Base-by-base conservation (phyloP, 2,888 invertebrate species). In the Serripes groenlandicus region DNA sequence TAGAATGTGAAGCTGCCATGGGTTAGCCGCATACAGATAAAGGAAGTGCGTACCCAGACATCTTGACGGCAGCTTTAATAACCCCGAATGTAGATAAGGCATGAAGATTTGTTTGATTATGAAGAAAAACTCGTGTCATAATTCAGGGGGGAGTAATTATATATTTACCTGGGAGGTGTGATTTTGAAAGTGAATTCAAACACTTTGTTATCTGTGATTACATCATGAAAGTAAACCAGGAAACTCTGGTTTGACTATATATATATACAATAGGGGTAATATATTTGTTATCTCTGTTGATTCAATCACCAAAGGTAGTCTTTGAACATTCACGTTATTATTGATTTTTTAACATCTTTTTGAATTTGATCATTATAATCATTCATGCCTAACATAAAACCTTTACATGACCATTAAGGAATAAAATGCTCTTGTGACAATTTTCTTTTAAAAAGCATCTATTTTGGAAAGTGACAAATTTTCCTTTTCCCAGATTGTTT, bases 51-150 rank as follows among this genome's bases (percentile, higher is more conserved):
- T 71, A 70, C 35, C 68, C 69, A 79, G 79, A 79, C 79, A 68
- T 49, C 34, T 52, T 74, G 79, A 42, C 79, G 79, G 79, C 79
- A 79, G 26, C 60, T 74, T 49, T 79, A 79, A 79, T 79, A 79
- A 66, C 42, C 62, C 52, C 26, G 60, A 60, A 74, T 68, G n/a
- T 69, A 54, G 74, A 79, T 79, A 79, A 74, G 49, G 70, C 79
- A 74, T 49, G 69, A 26, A 62, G 74, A 74, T 62, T 37, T 56
- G 73, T 74, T 79, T 75, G 79, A 74, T 74, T 60, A 74, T n/a
- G 56, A 68, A 58, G 42, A 60, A 66, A 42, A 68, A 32, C 34
- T 60, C 74, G 74, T 68, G 60, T 62, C 62, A 69, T 71, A 71
- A 58, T 35, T 21, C 37, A 66, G 42, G 0, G 37, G 42, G 66